These are phyloP conservation scores for Leptura quadrifasciata DNA, from an alignment of 2,888 invertebrate genomes.

Conservation along the genomic window DNA sequence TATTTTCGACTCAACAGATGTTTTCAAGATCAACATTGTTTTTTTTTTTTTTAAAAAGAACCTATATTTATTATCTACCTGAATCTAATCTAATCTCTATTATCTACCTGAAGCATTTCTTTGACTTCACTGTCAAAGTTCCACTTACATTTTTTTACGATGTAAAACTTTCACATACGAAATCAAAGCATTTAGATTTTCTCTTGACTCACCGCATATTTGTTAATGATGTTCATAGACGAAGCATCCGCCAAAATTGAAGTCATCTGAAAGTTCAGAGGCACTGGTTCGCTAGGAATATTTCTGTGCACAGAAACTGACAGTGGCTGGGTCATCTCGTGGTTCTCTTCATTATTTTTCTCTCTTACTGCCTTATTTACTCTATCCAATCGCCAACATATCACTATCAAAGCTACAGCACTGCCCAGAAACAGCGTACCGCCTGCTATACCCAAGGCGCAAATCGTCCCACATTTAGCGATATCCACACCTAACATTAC, in stretches of 20 bases:
- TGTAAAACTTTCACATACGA: no score
- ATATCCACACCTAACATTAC: slow-evolving; percentile 55
- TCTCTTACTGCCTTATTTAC: slow-evolving; percentile 67
- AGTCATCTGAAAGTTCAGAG: slow-evolving; percentile 70
- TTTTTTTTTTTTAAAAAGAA: no score
- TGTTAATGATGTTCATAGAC: slow-evolving; percentile 62
- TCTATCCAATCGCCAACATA: slow-evolving; percentile 67
- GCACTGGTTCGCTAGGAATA: slow-evolving; percentile 65
- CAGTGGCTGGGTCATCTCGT: slow-evolving; percentile 68
- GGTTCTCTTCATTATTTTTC: slow-evolving; percentile 66
- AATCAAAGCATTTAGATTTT: no score
- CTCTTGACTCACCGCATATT: slow-evolving; percentile 63
- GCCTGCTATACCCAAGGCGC: slow-evolving; percentile 73
- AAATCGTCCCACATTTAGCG: slow-evolving; percentile 73
- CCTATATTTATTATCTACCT: no score
- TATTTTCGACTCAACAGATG: no score
- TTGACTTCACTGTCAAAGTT: no score
- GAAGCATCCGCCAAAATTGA: slow-evolving; percentile 61
- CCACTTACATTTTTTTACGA: no score
- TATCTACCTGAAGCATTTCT: no score
- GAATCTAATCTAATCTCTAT: no score
- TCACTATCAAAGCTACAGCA: slow-evolving; percentile 64
- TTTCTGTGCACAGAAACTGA: slow-evolving; percentile 68
- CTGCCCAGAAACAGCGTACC: slow-evolving; percentile 70
- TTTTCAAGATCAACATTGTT: no score